Evolutionary conservation across 2,888 invertebrate genomes (phyloP).

Genomic region (Zaprionus lineosus): DNA sequence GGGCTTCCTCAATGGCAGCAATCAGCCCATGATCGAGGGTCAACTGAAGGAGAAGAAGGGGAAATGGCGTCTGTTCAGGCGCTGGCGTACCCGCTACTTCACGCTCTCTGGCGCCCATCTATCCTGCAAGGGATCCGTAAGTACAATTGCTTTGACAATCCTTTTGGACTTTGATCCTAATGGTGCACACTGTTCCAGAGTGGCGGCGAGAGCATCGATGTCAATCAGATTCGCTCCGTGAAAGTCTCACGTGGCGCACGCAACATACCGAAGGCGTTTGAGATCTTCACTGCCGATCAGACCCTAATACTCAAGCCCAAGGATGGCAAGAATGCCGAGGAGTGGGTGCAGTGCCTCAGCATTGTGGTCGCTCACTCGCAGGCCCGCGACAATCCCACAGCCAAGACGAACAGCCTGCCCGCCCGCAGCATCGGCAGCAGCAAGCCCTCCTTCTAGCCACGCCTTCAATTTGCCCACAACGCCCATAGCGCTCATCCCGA

Average conservation of each 20-base stretch:
- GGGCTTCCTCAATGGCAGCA: conserved; percentile 90
- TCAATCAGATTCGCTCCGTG: conserved; percentile 97
- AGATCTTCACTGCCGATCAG: conserved; percentile 97
- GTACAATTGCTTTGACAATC: too few species aligned
- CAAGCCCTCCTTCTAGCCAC: conserved; percentile 80
- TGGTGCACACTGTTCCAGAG: conserved; percentile 84
- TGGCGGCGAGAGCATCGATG: conserved; percentile 93
- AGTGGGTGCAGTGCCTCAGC: conserved; percentile 97
- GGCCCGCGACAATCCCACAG: conserved; percentile 82
- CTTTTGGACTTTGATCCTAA: too few species aligned
- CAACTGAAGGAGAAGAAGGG: conserved; percentile 96
- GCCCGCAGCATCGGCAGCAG: conserved; percentile 82
- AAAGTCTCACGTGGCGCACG: conserved; percentile 95
- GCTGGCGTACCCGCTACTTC: conserved; percentile 97
- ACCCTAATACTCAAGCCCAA: conserved; percentile 96
- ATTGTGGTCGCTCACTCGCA: conserved; percentile 92
- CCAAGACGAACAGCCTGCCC: conserved; percentile 83
- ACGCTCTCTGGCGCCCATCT: conserved; percentile 96
- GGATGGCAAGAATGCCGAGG: conserved; percentile 96
- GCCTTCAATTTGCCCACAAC: conserved; percentile 36
- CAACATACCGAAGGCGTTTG: conserved; percentile 97
- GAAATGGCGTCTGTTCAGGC: conserved; percentile 93
- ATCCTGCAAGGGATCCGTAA: conserved; percentile 92
- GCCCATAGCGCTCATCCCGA: conserved; percentile 10
- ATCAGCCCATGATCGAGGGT: conserved; percentile 94